Evolutionary conservation across 2,888 invertebrate genomes (phyloP), one percentile per base, ranked within the genome.

Genomic region (Synanthedon andrenaeformis): DNA sequence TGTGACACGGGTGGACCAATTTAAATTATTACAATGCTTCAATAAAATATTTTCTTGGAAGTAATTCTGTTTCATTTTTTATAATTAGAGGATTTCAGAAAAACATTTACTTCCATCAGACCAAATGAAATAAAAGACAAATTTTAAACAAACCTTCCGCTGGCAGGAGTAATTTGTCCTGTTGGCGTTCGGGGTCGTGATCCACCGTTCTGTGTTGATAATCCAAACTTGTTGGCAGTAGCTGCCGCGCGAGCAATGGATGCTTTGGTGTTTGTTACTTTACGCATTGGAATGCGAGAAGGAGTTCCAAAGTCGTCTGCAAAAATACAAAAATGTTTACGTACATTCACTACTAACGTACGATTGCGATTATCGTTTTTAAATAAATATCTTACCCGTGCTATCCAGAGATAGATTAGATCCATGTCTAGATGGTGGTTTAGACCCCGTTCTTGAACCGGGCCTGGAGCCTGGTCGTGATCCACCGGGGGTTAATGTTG

Each of bases 361-460:
- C 35, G 35, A 10, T 35, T 35, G 35, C 8, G 10, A 10, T 50
- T 50, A n/a, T 11, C 45, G 1, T 50, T 17, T 19, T 19, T 41
- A 53, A 23, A 17, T 28, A 52, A 23, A 19, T 28, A 51, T 59
- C 58, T 61, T 79, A 95, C 95, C 95, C 77, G 95, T 94, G 76
- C 95, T 95, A 76, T 96, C 96, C 62, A 96, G 86, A 50, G 96
- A 96, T 58, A 96, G 90, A 71, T 95, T 96, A 51, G 97, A 97
- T 62, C 97, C 97, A 72, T 97, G 96, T 65, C 97, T 92, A 63
- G 97, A 97, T 19, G 96, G 95, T 60, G 97, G 97, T 79, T 97
- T 96, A 58, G 96, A 96, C 57, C 96, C 95, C 57, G 94, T 91
- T 63, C 96, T 90, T 62, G 96, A 95, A 41, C 93, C 93, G 50